Evolutionary conservation across 2,797 vertebrate species (phyloP).

Genomic region (Hippocampus kuda): DNA sequence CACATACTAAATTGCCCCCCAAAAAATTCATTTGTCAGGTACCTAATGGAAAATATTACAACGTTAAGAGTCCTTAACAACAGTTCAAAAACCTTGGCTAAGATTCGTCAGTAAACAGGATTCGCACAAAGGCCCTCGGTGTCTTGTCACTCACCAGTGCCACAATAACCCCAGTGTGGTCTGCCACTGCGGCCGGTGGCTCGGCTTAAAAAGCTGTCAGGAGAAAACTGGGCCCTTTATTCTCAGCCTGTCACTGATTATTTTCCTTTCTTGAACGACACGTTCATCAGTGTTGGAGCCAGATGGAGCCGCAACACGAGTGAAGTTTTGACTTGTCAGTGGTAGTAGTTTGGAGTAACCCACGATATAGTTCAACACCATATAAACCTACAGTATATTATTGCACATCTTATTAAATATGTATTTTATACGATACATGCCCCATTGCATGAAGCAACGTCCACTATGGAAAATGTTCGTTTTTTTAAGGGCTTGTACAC

Average conservation of each 20-base stretch:
- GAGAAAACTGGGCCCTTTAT: conserved; percentile 46
- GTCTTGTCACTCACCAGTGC: conserved; percentile 31
- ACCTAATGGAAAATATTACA: conserved; percentile 9
- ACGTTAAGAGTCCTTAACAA: conserved; percentile 17
- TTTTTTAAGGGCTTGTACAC: too few relatives aligned
- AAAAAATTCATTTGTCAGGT: background rate
- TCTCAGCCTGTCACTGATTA: conserved; percentile 38
- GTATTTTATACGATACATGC: too few relatives aligned
- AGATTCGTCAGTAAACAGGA: conserved; percentile 8
- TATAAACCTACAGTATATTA: too few relatives aligned
- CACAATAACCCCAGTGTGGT: conserved; percentile 51
- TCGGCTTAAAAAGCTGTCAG: conserved; percentile 30
- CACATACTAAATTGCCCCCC: background rate
- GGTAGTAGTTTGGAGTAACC: background rate
- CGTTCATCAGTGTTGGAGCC: conserved; percentile 23
- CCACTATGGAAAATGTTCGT: too few relatives aligned
- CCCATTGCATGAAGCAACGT: too few relatives aligned
- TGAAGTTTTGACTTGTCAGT: background rate
- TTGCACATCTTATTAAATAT: too few relatives aligned
- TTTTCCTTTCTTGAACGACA: conserved; percentile 38
- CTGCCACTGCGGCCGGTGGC: conserved; percentile 21
- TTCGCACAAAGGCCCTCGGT: conserved; percentile 31
- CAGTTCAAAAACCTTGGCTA: conserved; percentile 2
- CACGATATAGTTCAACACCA: too few relatives aligned
- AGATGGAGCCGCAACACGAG: conserved; percentile 15